phyloP scores from a whole-genome alignment of 1,140 invertebrate genomes.

The Tetramorium parvispinum region DNA sequence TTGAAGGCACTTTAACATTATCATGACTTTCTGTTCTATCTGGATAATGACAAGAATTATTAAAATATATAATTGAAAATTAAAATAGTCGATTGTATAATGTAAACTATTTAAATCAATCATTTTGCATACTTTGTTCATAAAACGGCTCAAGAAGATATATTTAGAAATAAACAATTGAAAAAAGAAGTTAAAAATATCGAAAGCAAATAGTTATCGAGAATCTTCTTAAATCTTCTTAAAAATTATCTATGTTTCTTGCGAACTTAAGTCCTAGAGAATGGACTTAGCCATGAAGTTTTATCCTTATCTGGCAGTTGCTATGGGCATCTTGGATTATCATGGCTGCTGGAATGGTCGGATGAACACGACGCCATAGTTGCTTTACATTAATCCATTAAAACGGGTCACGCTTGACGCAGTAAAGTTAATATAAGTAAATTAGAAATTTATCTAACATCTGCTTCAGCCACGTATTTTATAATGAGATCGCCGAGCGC shows the following conservation, averaged over 20 bases:
- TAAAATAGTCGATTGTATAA: not conserved
- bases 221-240: not conserved
- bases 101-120: not conserved
- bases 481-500: constrained; percentile 52
- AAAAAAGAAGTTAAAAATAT: not conserved
- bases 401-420: constrained; percentile 45
- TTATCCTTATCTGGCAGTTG: constrained; percentile 44
- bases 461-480: constrained; percentile 41
- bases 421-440: constrained; percentile 65
- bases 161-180: not conserved
- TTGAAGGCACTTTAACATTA: too few species aligned
- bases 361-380: constrained; percentile 56
- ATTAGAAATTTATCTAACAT: constrained; percentile 68
- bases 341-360: constrained; percentile 16
- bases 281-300: not conserved
- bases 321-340: constrained; percentile 33
- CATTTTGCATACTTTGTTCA: not conserved
- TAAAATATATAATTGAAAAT: not conserved
- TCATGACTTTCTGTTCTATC: too few species aligned
- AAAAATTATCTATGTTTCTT: not conserved
- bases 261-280: not conserved
- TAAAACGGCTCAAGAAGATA: not conserved
- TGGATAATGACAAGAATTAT: too few species aligned
- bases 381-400: constrained; percentile 62
- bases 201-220: not conserved